Base-by-base conservation (phyloP, 2,113 vertebrate genomes). In the Dascyllus trimaculatus region DNA sequence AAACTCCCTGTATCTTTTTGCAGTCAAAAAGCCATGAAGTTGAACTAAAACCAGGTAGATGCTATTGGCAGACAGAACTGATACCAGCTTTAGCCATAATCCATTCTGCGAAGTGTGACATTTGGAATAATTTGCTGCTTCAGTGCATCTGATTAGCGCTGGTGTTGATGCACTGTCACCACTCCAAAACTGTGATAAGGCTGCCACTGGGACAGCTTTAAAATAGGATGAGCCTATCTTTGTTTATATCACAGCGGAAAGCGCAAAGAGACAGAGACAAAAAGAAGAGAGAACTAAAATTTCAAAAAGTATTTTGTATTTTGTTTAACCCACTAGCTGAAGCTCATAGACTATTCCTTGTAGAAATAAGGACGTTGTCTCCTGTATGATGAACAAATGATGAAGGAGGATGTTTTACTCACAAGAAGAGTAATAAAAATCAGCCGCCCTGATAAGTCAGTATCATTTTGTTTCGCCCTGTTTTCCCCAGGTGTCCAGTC, bases 401-500 rank as follows among this genome's bases (percentile, higher is more conserved):
- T 19, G 53, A 66, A 25, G 25, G 11, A 17, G 32, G 38, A 40
- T 9, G 18, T 38, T 32, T 14, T 1, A 0, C 19, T 49, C 0
- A 19, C 19, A 49, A 49, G 19, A 9, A 7, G 40, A 65, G 17
- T n/a, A 35, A 35, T 56, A 3, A 18, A 25, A 45, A 46, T 58
- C 8, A 54, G 22, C 59, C 18, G 15, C 4, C 19, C 3, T 24
- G 25, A 19, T 68, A 5, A 49, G 3, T 21, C 19, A 43, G 1
- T 29, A 7, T 57, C 45, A 11, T 38, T 62, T 22, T 67, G 35
- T 69, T 46, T 46, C 53, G 10, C 48, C 18, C 32, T 35, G 46
- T 48, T 19, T 48, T n/a, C 38, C 15, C 9, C 82, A 99, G 98
- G 95, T 99, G 98, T 95, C 97, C 98, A 1, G 97, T 99, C 49